phyloP scores from a whole-genome alignment of 2,888 invertebrate species.

The Sphaerophoria taeniata region DNA sequence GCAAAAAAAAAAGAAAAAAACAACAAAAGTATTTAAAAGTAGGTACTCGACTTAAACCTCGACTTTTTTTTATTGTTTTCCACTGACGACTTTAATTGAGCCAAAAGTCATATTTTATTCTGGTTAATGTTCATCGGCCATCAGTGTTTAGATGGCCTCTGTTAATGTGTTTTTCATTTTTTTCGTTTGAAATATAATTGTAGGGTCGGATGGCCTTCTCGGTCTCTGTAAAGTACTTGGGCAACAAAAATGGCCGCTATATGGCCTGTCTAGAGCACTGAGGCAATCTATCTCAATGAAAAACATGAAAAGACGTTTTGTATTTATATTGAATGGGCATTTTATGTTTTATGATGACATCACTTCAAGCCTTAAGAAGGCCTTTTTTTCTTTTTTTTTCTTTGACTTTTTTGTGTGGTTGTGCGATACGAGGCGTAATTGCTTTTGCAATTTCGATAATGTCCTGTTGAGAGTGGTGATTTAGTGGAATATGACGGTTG shows the following conservation, averaged over 20 bases:
- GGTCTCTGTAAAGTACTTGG: conserved; percentile 10
- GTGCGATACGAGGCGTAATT: conserved; percentile 31
- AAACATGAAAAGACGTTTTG: conserved; percentile 39
- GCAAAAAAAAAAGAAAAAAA: conserved; percentile 10
- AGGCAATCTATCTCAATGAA: conserved; percentile 42
- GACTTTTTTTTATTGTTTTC: conserved; percentile 44
- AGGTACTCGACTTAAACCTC: conserved; percentile 20
- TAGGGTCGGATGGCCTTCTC: not conserved
- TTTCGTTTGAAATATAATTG: conserved; percentile 34
- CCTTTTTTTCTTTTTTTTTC: too few species aligned
- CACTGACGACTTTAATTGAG: conserved; percentile 54
- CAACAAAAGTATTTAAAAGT: not conserved
- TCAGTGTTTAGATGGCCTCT: conserved; percentile 46
- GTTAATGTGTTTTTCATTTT: conserved; percentile 40
- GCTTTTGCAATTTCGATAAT: conserved; percentile 52
- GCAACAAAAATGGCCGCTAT: conserved; percentile 21
- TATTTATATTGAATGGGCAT: conserved; percentile 37
- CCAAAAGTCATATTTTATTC: conserved; percentile 56
- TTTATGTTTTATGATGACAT: conserved; percentile 69
- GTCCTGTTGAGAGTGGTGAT: conserved; percentile 40
- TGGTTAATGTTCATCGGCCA: conserved; percentile 52
- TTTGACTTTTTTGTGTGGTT: too few species aligned
- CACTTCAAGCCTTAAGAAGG: conserved; percentile 41
- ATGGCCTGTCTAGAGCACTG: not conserved
- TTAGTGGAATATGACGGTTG: conserved; percentile 8